Evolutionary conservation across 2,113 vertebrate species (phyloP).

Genomic region (Brienomyrus brachyistius): DNA sequence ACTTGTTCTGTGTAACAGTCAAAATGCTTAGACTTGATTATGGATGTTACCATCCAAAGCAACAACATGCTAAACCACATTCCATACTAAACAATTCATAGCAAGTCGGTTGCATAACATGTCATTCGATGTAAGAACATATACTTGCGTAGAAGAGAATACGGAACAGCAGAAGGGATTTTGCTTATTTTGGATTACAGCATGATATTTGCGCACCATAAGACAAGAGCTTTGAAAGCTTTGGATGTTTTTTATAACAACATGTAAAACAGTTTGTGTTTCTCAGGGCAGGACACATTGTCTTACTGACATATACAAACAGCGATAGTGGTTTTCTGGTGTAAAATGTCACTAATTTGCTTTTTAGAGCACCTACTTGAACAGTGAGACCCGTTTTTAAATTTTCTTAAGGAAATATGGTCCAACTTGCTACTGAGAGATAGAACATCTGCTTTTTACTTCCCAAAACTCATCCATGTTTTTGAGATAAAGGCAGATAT

Average conservation of each 20-base stretch:
- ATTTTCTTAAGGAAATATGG: background rate
- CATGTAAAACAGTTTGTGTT: background rate
- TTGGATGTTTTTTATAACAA: background rate
- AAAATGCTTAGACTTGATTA: background rate
- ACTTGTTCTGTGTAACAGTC: background rate
- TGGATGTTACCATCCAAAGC: background rate
- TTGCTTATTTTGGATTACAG: background rate
- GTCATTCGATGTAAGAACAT: background rate
- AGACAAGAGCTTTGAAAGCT: background rate
- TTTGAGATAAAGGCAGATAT: background rate
- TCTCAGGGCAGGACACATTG: background rate
- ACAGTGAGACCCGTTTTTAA: background rate
- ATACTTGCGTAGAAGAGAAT: background rate
- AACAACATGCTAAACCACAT: background rate
- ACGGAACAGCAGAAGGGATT: background rate
- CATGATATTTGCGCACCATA: background rate
- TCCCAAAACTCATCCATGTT: background rate
- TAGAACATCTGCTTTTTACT: background rate
- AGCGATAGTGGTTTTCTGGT: background rate
- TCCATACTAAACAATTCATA: background rate
- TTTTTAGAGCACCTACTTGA: background rate
- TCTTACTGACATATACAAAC: background rate
- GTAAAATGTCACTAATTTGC: background rate
- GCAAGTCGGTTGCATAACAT: background rate
- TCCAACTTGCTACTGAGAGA: background rate